Conservation (phyloP, 2,113 vertebrate genomes). For the Myotis davidii region DNA sequence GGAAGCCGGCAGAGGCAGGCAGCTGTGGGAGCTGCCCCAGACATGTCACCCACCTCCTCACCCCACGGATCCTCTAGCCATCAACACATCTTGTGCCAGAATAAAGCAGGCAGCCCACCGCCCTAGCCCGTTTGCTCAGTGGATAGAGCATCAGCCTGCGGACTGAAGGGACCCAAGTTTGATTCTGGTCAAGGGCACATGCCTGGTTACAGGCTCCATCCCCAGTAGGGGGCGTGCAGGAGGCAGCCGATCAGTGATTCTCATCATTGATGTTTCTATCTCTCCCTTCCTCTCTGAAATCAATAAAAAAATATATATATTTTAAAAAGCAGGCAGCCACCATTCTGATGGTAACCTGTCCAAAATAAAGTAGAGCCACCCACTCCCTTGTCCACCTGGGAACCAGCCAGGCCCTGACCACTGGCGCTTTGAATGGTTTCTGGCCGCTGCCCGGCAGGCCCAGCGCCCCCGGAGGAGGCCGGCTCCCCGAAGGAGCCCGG, state of each 20-base stretch:
- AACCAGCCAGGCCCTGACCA: background rate
- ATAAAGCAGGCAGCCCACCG: background rate
- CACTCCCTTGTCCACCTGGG: background rate
- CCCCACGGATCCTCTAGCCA: background rate
- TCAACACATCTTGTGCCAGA: background rate
- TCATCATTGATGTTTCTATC: too few species aligned
- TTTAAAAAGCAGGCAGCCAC: background rate
- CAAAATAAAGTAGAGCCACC: background rate
- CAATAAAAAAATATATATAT: too few species aligned
- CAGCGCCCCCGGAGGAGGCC: background rate
- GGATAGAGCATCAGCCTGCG: too few species aligned
- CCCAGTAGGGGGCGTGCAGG: too few species aligned
- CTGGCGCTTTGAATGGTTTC: background rate
- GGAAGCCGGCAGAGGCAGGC: background rate
- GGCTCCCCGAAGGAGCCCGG: slow-evolving; percentile 43
- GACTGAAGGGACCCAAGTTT: too few species aligned
- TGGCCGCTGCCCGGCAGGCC: background rate
- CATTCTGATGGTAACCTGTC: background rate
- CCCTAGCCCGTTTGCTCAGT: background rate
- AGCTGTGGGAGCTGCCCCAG: background rate
- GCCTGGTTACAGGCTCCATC: too few species aligned
- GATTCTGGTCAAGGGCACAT: too few species aligned
- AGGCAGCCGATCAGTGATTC: too few species aligned
- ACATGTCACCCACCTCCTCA: accelerated
- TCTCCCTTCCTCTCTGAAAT: too few species aligned